phyloP scores from a whole-genome alignment of 2,888 invertebrate genomes.

The Heliconius cydno region DNA sequence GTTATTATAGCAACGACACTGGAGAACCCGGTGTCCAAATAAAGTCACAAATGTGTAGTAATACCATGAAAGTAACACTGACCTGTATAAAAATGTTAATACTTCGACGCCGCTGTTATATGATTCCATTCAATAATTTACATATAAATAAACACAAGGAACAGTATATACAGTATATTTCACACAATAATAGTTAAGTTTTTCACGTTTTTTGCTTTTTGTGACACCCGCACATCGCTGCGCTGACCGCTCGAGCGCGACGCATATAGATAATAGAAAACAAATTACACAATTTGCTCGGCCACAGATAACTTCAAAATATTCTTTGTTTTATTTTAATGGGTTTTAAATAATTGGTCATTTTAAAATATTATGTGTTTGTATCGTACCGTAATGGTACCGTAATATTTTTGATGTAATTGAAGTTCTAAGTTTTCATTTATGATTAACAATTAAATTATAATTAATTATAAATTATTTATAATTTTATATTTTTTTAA shows the following conservation, averaged over 20 bases:
- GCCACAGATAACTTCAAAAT: slow-evolving; percentile 27
- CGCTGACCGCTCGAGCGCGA: slow-evolving; percentile 54
- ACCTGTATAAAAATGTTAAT: slow-evolving; percentile 65
- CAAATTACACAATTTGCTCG: slow-evolving; percentile 18
- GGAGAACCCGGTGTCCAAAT: slow-evolving; percentile 74
- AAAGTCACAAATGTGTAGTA: slow-evolving; percentile 73
- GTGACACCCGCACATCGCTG: slow-evolving; percentile 67
- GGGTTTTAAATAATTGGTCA: neutral
- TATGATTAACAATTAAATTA: neutral
- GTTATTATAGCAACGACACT: slow-evolving; percentile 64
- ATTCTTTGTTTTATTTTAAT: slow-evolving; percentile 3
- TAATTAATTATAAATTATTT: neutral
- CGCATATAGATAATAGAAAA: slow-evolving; percentile 49
- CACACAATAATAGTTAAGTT: slow-evolving; percentile 71
- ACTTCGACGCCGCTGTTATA: slow-evolving; percentile 54
- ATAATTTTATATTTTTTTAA: neutral
- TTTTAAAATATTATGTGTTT: neutral
- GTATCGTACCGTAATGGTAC: neutral
- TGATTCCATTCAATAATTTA: slow-evolving; percentile 65
- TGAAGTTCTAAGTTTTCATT: neutral
- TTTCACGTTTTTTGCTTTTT: slow-evolving; percentile 66
- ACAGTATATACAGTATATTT: slow-evolving; percentile 69
- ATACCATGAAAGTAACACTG: slow-evolving; percentile 61
- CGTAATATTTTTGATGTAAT: neutral
- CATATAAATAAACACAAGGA: slow-evolving; percentile 64